Percentiles rank a stretch among this genome's conserved stretches.
Evolutionary conservation across 1,140 invertebrate species (phyloP).

Genomic region (Philaenus spumarius): DNA sequence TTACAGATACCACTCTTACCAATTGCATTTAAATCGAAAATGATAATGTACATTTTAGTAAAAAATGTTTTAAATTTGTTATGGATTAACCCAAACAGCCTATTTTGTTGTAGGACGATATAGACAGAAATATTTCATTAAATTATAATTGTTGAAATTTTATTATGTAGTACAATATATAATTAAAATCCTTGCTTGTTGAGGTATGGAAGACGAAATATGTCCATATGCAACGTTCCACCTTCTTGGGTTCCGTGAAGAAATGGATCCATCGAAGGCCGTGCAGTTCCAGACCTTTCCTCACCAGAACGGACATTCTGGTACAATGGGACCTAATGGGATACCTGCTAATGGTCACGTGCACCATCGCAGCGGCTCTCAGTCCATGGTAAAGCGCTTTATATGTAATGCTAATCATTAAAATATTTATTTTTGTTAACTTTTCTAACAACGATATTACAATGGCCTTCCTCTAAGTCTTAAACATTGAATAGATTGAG

Average conservation of each 20-base stretch:
- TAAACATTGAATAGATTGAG: too few relatives aligned
- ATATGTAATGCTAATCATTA: not conserved
- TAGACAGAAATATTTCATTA: not conserved
- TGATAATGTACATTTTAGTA: too few relatives aligned
- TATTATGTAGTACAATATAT: not conserved
- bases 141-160: not conserved
- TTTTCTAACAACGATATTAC: too few relatives aligned
- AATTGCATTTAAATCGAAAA: too few relatives aligned
- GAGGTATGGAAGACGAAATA: slow-evolving; percentile 90
- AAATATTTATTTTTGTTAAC: too few relatives aligned
- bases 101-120: too few relatives aligned
- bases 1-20: too few relatives aligned
- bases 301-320: slow-evolving; percentile 66
- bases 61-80: too few relatives aligned
- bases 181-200: slow-evolving; percentile 22
- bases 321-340: slow-evolving; percentile 67
- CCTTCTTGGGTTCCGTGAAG: slow-evolving; percentile 85
- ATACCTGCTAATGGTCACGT: slow-evolving; percentile 51
- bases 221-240: slow-evolving; percentile 93
- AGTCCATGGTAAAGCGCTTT: slow-evolving; percentile 62
- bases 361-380: slow-evolving; percentile 78
- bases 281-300: slow-evolving; percentile 85
- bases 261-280: slow-evolving; percentile 81
- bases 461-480: too few relatives aligned
- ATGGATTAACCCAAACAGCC: too few relatives aligned